Percentiles rank a stretch among this genome's conserved stretches.
These are phyloP conservation scores for Crocallis elinguaria DNA, from an alignment of 2,888 invertebrate genomes.

Conservation along the genomic window DNA sequence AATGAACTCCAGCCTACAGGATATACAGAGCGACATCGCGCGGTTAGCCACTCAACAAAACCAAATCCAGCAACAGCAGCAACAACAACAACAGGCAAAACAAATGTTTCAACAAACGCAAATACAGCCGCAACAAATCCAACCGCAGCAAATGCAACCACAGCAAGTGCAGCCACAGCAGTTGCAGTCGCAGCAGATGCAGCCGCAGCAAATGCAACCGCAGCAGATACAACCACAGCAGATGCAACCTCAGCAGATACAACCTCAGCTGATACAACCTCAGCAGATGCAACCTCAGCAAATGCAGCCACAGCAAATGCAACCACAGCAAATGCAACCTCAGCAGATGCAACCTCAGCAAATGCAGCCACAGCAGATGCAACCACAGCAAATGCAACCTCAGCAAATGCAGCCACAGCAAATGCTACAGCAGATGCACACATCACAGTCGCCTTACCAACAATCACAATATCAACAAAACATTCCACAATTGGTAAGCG, in stretches of 20 bases:
- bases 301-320: conserved; percentile 51
- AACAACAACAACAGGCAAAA: conserved; percentile 79
- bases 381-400: conserved; percentile 61
- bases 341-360: conserved; percentile 71
- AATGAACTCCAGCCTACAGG: conserved; percentile 97
- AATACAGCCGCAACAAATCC: conserved; percentile 75
- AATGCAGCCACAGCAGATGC: conserved; percentile 43
- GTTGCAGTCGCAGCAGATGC: conserved; percentile 64
- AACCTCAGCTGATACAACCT: conserved; percentile 74
- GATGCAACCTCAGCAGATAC: conserved; percentile 61
- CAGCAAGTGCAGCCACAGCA: conserved; percentile 62
- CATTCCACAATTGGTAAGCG: conserved; percentile 83
- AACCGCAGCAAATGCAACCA: conserved; percentile 52
- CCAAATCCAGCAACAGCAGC: conserved; percentile 75
- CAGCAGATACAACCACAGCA: conserved; percentile 42
- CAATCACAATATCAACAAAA: conserved; percentile 78
- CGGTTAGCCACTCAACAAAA: conserved; percentile 90
- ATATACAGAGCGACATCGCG: conserved; percentile 97
- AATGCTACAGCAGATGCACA: conserved; percentile 77
- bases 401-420: conserved; percentile 59
- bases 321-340: conserved; percentile 65
- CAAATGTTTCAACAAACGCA: conserved; percentile 67
- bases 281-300: conserved; percentile 63
- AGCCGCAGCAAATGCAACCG: conserved; percentile 72
- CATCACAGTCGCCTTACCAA: conserved; percentile 59